Conservation (phyloP, 2,113 vertebrate species). For the Procapra przewalskii region DNA sequence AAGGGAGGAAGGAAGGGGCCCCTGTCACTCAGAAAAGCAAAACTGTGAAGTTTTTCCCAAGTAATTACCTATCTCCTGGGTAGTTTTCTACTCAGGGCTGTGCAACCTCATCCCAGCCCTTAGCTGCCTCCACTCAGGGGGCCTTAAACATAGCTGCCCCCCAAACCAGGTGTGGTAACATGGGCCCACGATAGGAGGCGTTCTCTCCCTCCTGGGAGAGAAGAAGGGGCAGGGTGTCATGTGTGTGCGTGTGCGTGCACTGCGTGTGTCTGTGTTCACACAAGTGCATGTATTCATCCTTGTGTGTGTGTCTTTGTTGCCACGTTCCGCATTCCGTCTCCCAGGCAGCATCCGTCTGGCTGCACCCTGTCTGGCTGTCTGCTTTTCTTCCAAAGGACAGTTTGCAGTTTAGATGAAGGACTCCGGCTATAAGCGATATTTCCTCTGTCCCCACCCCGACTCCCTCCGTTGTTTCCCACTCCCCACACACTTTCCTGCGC, state of each 20-base stretch:
- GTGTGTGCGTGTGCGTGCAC: fast-evolving
- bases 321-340: background rate
- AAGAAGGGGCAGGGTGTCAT: background rate
- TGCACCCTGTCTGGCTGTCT: background rate
- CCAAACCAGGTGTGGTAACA: background rate
- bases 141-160: background rate
- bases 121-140: background rate
- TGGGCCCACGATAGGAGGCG: background rate
- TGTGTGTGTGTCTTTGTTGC: background rate
- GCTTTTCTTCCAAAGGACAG: background rate
- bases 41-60: background rate
- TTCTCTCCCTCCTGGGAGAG: background rate
- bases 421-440: background rate
- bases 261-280: background rate
- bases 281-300: fast-evolving
- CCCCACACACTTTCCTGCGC: background rate
- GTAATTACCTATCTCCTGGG: fast-evolving
- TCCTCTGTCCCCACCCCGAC: background rate
- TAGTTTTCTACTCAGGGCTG: background rate
- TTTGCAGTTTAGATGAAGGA: background rate
- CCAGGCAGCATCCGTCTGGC: background rate
- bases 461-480: background rate
- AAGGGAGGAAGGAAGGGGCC: no score
- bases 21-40: background rate
- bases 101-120: background rate